Base-by-base conservation (phyloP, 2,888 invertebrate genomes). In the Protonemura montana region DNA sequence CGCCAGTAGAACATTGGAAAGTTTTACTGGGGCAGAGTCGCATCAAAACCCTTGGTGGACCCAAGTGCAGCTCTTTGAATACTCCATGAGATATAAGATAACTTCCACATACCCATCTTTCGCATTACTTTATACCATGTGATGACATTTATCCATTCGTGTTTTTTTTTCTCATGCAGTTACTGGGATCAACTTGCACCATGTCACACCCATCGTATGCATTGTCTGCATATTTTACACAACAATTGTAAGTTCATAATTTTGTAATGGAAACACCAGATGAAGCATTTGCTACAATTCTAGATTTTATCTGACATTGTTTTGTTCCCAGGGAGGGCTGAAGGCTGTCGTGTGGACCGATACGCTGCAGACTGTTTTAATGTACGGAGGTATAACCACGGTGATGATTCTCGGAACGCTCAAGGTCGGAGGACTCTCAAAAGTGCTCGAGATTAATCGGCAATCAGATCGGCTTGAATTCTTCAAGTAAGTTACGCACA, bases 291-390 rank as follows among this genome's bases (percentile, higher is more conserved):
- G n/a, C n/a, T n/a, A n/a, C n/a, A n/a, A n/a, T n/a, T n/a, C n/a
- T n/a, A n/a, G n/a, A n/a, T n/a, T n/a, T n/a, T n/a, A n/a, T n/a
- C n/a, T n/a, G n/a, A n/a, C 76, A 3, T 82, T 26, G 26, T 6
- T 26, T 5, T 82, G n/a, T 91, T 92, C 7, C 59, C 59, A 96
- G 96, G 96, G 95, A 87, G 96, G 96, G 5, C 91, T 96, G 35
- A 96, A 95, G 91, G 96, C 96, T 5, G 96, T 96, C 0, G 95
- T 96, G 10, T 96, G 96, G 96, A 96, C 96, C 0, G 96, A 96
- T 89, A 95, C 95, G 0, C 91, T 96, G 85, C 96, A 96, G 91
- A 95, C 95, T 0, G 91, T 95, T 26, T 92, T 96, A 5, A 96
- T 96, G 95, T 94, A 95, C 89, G 94, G 94, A 21, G 95, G 95